These are phyloP conservation scores for Thelaira solivaga DNA, from an alignment of 2,888 invertebrate genomes.

Conservation along the genomic window DNA sequence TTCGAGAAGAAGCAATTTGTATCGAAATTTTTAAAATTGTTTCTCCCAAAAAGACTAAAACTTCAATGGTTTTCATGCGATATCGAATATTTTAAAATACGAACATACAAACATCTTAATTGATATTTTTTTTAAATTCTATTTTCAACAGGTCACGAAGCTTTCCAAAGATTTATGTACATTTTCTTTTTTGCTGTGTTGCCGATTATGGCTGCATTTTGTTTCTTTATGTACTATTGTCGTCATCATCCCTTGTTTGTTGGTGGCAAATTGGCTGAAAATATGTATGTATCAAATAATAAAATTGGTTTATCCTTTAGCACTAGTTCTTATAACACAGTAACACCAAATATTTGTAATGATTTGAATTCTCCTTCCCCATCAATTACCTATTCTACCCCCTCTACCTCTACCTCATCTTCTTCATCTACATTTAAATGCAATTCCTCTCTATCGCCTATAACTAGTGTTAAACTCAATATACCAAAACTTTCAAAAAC, in stretches of 20 bases:
- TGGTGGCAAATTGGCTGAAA: conserved; percentile 79
- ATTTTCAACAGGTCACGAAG: conserved; percentile 80
- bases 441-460: conserved; percentile 59
- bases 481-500: conserved; percentile 49
- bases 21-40: too few relatives aligned
- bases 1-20: too few relatives aligned
- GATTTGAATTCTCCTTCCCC: conserved; percentile 46
- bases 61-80: too few relatives aligned
- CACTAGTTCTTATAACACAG: conserved; percentile 66
- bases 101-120: neutral
- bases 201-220: conserved; percentile 83
- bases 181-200: conserved; percentile 92
- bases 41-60: too few relatives aligned
- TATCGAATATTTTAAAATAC: too few relatives aligned
- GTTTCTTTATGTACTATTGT: conserved; percentile 86
- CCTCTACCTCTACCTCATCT: conserved; percentile 62
- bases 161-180: conserved; percentile 88
- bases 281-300: conserved; percentile 76
- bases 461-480: conserved; percentile 65
- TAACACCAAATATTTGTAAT: conserved; percentile 62
- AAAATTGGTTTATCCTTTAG: conserved; percentile 71
- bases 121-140: neutral
- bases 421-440: conserved; percentile 64
- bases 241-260: conserved; percentile 78
- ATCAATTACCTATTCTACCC: conserved; percentile 47